phyloP scores from a whole-genome alignment of 2,888 invertebrate species.

The Caenorhabditis macrosperma region DNA sequence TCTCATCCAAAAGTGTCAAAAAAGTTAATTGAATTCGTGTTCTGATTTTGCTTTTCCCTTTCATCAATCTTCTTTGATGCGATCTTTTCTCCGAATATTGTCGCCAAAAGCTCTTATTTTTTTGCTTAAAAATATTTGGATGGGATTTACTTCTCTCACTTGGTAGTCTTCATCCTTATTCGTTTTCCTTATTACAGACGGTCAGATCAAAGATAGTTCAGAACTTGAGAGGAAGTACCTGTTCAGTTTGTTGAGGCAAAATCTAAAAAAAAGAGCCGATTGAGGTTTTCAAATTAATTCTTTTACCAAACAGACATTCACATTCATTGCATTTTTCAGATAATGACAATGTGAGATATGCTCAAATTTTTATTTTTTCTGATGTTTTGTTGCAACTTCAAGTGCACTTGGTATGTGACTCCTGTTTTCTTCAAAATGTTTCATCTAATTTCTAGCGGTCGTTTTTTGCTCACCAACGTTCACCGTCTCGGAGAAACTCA shows the following conservation, averaged over 20 bases:
- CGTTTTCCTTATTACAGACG: too few species aligned
- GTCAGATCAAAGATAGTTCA: too few species aligned
- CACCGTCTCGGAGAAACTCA: conserved; percentile 37
- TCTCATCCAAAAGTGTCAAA: conserved; percentile 31
- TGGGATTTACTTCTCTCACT: too few species aligned
- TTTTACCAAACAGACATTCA: too few species aligned
- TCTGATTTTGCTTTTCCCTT: conserved; percentile 28
- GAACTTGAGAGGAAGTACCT: too few species aligned
- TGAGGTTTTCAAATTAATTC: background rate
- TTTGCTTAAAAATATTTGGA: too few species aligned
- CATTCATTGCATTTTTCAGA: too few species aligned
- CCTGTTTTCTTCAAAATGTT: background rate
- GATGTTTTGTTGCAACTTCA: background rate
- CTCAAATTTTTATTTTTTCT: conserved; percentile 15
- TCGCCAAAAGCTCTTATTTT: too few species aligned
- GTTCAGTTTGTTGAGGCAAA: too few species aligned
- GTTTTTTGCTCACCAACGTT: conserved; percentile 15
- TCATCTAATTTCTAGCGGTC: conserved; percentile 35
- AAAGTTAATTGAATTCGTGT: conserved; percentile 54
- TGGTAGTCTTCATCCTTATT: too few species aligned
- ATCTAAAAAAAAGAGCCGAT: too few species aligned
- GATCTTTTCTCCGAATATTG: too few species aligned
- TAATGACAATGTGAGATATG: conserved; percentile 46
- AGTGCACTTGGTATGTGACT: conserved; percentile 1
- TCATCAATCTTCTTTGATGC: background rate